Conservation (phyloP, 2,113 vertebrate genomes). For the Eubucco bourcierii region DNA sequence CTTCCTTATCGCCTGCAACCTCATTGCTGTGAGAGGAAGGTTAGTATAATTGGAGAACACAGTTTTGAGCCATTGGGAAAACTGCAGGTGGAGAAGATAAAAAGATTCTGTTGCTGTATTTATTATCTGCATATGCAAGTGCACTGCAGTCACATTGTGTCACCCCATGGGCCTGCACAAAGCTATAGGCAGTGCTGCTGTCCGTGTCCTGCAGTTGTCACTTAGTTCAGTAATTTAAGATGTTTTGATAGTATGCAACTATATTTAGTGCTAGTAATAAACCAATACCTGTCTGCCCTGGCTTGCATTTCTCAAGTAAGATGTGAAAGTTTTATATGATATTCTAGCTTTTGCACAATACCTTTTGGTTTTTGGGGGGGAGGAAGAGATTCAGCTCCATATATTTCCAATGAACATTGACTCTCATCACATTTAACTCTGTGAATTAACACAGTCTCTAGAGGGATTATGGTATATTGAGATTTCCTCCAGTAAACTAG, state of each 20-base stretch:
- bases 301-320: background rate
- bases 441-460: conserved; percentile 40
- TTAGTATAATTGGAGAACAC: background rate
- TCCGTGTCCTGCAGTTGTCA: background rate
- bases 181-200: background rate
- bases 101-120: background rate
- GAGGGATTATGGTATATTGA: conserved; percentile 39
- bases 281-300: background rate
- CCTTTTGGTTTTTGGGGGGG: background rate
- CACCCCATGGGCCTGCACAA: background rate
- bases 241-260: background rate
- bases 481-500: conserved; percentile 6
- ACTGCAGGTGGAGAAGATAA: background rate
- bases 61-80: background rate
- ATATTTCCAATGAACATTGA: background rate
- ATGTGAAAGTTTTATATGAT: conserved; percentile 9
- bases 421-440: conserved; percentile 31
- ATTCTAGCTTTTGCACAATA: background rate
- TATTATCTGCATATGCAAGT: conserved; percentile 6
- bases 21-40: background rate
- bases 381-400: background rate
- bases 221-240: background rate
- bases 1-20: background rate
- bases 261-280: background rate
- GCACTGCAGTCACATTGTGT: background rate